Evolutionary conservation across 1,140 invertebrate genomes (phyloP), one percentile per base, ranked within the genome.

Genomic region (Cydia splendana): DNA sequence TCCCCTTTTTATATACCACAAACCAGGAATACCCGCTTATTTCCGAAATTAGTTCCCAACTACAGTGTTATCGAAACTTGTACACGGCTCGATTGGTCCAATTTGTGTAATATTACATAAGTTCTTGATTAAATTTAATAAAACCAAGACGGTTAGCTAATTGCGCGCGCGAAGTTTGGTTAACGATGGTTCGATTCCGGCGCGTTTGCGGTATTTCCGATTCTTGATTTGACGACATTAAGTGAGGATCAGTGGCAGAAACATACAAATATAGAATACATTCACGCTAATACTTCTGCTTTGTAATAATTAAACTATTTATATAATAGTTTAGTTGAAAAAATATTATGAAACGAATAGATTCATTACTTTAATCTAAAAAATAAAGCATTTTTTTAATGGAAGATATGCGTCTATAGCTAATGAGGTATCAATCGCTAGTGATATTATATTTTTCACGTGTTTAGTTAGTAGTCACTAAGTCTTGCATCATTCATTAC

Each of bases 51-150:
- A 92, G 90, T 93, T 92, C 83, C 77, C 82, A 93, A 93, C 90
- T 91, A 91, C 83, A 86, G 82, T 85, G 89, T 86, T 89, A 91
- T 93, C 87, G 89, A 90, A 93, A 93, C 91, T 92, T 93, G 88
- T 91, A 90, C 88, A 88, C 86, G 89, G 86, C 85, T 86, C 86
- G 91, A 93, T 92, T 89, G 89, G 89, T 67, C 89, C 90, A 91
- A 93, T 93, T 90, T 92, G 91, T 89, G 89, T 92, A 90, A 93
- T 92, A 93, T 93, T 93, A 87, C 90, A 91, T 86, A 93, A 93
- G 90, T 93, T 93, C 90, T 91, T 93, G 90, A 93, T 93, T 93
- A 93, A 93, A 93, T 92, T 93, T 93, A 92, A 93, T 93, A 93
- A 93, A 93, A 93, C 87, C 89, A 91, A 93, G 90, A 91, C 87